Conservation (phyloP, 2,888 invertebrate species). For the Philaethria dido region DNA sequence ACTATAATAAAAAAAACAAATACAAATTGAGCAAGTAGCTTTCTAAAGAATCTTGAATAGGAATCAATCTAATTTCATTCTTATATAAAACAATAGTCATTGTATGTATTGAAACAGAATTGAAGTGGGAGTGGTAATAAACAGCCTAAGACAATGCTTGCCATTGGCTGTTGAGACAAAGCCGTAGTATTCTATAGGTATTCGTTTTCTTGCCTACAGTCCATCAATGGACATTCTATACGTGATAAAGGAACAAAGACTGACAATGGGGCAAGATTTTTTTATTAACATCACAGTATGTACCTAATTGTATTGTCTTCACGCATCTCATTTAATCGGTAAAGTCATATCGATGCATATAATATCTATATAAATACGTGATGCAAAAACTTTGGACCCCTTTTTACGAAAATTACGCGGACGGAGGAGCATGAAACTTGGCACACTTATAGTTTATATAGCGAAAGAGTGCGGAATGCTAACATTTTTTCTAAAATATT, state of each 20-base stretch:
- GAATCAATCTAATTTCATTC: slow-evolving; percentile 16
- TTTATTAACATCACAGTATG: background rate
- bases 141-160: slow-evolving; percentile 48
- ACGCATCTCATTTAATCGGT: too few species aligned
- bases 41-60: background rate
- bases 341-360: too few species aligned
- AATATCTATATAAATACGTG: too few species aligned
- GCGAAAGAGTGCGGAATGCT: too few species aligned
- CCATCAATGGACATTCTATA: background rate
- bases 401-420: too few species aligned
- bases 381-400: too few species aligned
- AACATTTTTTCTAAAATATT: too few species aligned
- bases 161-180: slow-evolving; percentile 58
- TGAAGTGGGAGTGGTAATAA: slow-evolving; percentile 36
- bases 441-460: too few species aligned
- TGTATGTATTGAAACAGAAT: slow-evolving; percentile 35
- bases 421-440: too few species aligned
- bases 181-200: slow-evolving; percentile 53
- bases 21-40: background rate
- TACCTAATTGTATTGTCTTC: too few species aligned
- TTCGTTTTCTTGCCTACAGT: slow-evolving; percentile 29
- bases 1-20: too few species aligned
- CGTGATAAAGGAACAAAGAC: slow-evolving; percentile 2
- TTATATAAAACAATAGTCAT: slow-evolving; percentile 34
- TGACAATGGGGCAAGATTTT: background rate